phyloP scores from a whole-genome alignment of 2,888 invertebrate genomes.

The Euspilapteryx auroguttella region DNA sequence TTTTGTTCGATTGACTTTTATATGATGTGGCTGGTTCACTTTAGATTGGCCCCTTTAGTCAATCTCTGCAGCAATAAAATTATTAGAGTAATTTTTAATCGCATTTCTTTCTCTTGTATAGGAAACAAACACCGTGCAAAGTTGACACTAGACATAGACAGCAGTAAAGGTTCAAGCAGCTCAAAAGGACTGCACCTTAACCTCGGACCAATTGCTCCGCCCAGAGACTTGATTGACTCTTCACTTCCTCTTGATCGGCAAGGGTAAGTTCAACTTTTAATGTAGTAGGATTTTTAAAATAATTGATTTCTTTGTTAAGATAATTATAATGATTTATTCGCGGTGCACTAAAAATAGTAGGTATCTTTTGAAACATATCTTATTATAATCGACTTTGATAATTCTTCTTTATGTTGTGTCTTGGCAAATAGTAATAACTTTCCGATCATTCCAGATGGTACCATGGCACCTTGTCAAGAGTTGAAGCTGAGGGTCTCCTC shows the following conservation, averaged over 20 bases:
- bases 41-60: neutral
- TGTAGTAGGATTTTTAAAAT: too few relatives aligned
- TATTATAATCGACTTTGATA: too few relatives aligned
- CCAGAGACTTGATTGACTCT: conserved; percentile 77
- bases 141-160: conserved; percentile 73
- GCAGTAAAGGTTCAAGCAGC: conserved; percentile 42
- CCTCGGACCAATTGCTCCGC: conserved; percentile 65
- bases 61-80: neutral
- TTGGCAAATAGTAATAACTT: too few relatives aligned
- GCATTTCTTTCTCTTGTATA: conserved; percentile 18
- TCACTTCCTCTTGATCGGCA: conserved; percentile 84
- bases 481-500: conserved; percentile 88
- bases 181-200: conserved; percentile 70
- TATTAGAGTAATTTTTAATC: neutral
- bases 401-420: too few relatives aligned
- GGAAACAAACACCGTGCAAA: conserved; percentile 67
- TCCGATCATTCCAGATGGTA: conserved; percentile 90
- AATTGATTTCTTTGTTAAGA: too few relatives aligned
- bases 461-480: conserved; percentile 89
- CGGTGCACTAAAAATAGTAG: too few relatives aligned
- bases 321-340: too few relatives aligned
- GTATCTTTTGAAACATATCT: too few relatives aligned
- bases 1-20: conserved; percentile 24
- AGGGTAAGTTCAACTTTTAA: too few relatives aligned
- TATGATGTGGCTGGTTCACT: conserved; percentile 10